Evolutionary conservation across 2,888 invertebrate genomes (phyloP).

Genomic region (Dicyrtoma fusca): DNA sequence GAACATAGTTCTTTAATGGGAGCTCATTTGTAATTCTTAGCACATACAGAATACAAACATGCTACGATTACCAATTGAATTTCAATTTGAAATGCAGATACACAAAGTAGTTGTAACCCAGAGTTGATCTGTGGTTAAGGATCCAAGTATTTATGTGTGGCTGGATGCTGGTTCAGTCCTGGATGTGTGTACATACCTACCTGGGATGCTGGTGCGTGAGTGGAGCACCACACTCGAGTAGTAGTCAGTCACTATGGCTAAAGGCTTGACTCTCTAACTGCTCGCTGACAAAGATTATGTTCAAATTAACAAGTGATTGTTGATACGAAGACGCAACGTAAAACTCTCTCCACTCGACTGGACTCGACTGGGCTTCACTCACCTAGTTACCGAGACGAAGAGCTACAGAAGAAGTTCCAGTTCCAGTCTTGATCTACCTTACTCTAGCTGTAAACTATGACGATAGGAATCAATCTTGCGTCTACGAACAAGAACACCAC

Average conservation of each 20-base stretch:
- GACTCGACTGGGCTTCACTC: no score
- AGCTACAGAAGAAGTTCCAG: neutral
- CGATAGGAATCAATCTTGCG: constrained; percentile 20
- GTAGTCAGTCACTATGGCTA: neutral
- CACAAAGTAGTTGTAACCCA: neutral
- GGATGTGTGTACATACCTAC: neutral
- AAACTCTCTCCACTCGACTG: neutral
- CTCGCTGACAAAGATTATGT: constrained; percentile 21
- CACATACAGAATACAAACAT: constrained; percentile 18
- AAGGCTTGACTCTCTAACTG: neutral
- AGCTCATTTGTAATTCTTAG: constrained; percentile 26
- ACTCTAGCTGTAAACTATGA: constrained; percentile 33
- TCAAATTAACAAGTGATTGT: constrained; percentile 33
- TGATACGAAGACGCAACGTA: constrained; percentile 18
- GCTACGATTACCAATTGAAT: neutral
- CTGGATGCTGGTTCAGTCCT: neutral
- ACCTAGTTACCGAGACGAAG: no score
- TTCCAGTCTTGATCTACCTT: constrained; percentile 32
- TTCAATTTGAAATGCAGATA: constrained; percentile 9
- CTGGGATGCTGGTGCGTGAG: neutral
- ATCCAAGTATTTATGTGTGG: neutral
- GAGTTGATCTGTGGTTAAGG: neutral
- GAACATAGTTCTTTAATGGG: constrained; percentile 12
- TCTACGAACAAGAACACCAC: no score
- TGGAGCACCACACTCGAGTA: no score